These are phyloP conservation scores for Alviniconcha marisindica DNA, from an alignment of 1,140 invertebrate genomes.

Conservation along the genomic window DNA sequence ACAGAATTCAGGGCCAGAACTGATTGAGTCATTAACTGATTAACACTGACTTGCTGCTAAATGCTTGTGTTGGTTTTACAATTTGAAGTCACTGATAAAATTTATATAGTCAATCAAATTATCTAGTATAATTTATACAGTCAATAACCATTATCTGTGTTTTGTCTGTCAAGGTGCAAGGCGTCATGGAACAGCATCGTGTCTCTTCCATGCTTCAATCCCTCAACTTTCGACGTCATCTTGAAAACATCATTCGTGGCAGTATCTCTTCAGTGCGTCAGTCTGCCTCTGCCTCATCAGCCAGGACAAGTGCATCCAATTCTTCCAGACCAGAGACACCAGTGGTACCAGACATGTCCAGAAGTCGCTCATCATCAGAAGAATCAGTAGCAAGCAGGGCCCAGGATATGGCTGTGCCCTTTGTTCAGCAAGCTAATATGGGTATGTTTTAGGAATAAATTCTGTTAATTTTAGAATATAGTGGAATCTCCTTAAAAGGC, in stretches of 20 bases:
- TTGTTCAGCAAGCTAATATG: not conserved
- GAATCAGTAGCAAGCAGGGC: not conserved
- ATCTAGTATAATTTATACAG: no score
- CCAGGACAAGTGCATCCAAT: not conserved
- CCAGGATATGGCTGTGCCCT: not conserved
- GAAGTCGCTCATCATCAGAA: not conserved
- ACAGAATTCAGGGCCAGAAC: no score
- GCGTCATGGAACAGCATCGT: conserved; percentile 60
- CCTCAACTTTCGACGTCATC: conserved; percentile 55
- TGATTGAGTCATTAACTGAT: no score
- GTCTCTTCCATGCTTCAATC: conserved; percentile 66
- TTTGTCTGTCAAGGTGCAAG: conserved; percentile 50
- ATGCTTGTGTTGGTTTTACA: no score
- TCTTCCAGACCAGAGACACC: conserved; percentile 8
- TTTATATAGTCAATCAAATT: no score
- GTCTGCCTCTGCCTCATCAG: not conserved
- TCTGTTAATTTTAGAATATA: no score
- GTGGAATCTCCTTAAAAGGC: no score
- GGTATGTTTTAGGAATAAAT: not conserved
- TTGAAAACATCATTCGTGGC: conserved; percentile 65
- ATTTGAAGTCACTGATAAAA: no score
- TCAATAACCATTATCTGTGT: no score
- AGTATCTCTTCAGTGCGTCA: conserved; percentile 51
- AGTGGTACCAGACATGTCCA: not conserved
- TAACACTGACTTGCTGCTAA: no score